A percentile compares a stretch with the other conserved stretches of the same genome.
Conservation (phyloP, 2,888 invertebrate genomes). For the Conops quadrifasciatus region DNA sequence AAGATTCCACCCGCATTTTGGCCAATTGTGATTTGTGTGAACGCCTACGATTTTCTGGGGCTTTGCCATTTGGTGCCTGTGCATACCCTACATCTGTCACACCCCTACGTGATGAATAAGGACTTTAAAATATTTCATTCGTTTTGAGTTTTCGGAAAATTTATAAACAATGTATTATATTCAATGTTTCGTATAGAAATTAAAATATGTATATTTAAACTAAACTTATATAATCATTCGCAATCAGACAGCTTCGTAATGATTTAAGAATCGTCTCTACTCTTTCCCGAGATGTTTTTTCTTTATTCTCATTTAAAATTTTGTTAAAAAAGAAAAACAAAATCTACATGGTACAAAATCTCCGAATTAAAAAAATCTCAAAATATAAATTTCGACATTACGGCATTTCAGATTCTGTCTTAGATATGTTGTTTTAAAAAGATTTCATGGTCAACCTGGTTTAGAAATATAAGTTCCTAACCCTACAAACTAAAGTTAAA, state of each 20-base stretch:
- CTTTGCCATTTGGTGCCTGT: constrained; percentile 50
- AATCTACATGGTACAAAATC: too few species aligned
- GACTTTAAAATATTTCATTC: constrained; percentile 42
- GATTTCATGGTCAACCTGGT: too few species aligned
- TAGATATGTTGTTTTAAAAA: too few species aligned
- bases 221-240: neutral
- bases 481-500: too few species aligned
- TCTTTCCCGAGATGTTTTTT: too few species aligned
- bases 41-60: constrained; percentile 48
- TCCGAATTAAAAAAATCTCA: too few species aligned
- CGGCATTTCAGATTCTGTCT: too few species aligned
- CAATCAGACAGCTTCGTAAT: neutral
- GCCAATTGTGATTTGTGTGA: constrained; percentile 48
- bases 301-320: too few species aligned
- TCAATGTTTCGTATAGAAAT: constrained; percentile 5
- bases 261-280: too few species aligned
- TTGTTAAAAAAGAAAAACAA: too few species aligned
- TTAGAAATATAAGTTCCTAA: too few species aligned
- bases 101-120: constrained; percentile 47
- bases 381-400: too few species aligned
- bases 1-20: constrained; percentile 38
- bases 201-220: neutral
- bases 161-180: neutral
- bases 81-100: constrained; percentile 48
- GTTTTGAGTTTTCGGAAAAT: neutral